Conservation (phyloP, 2,888 invertebrate species). For the Pteria penguin region DNA sequence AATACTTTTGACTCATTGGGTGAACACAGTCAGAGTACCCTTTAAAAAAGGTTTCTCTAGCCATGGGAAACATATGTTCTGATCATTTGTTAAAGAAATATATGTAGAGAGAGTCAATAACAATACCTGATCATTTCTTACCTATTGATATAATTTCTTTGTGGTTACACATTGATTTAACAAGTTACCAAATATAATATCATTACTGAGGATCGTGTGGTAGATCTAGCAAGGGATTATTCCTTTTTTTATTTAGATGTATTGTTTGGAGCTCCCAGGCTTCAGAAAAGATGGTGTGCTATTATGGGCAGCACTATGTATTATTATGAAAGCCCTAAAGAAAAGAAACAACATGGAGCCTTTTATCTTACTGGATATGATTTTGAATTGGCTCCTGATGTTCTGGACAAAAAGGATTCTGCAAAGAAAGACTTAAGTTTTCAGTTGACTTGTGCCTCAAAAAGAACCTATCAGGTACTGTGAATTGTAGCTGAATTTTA, state of each 20-base stretch:
- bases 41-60: too few species aligned
- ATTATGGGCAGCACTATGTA: slow-evolving; percentile 66
- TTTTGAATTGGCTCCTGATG: slow-evolving; percentile 61
- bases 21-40: too few species aligned
- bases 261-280: slow-evolving; percentile 44
- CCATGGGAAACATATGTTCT: too few species aligned
- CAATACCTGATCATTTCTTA: too few species aligned
- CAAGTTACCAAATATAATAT: background rate
- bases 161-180: background rate
- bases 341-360: slow-evolving; percentile 69
- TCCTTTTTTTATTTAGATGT: slow-evolving; percentile 4
- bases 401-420: slow-evolving; percentile 57
- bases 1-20: too few species aligned
- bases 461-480: slow-evolving; percentile 68
- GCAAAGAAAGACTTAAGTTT: slow-evolving; percentile 68
- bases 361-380: slow-evolving; percentile 69
- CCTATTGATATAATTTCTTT: too few species aligned
- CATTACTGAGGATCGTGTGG: too few species aligned
- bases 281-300: slow-evolving; percentile 70
- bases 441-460: slow-evolving; percentile 63
- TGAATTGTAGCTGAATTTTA: too few species aligned
- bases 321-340: slow-evolving; percentile 65
- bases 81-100: too few species aligned
- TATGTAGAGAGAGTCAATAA: too few species aligned
- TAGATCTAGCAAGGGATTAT: too few species aligned